phyloP scores from a whole-genome alignment of 1,140 invertebrate genomes.

The Heliothis virescens region DNA sequence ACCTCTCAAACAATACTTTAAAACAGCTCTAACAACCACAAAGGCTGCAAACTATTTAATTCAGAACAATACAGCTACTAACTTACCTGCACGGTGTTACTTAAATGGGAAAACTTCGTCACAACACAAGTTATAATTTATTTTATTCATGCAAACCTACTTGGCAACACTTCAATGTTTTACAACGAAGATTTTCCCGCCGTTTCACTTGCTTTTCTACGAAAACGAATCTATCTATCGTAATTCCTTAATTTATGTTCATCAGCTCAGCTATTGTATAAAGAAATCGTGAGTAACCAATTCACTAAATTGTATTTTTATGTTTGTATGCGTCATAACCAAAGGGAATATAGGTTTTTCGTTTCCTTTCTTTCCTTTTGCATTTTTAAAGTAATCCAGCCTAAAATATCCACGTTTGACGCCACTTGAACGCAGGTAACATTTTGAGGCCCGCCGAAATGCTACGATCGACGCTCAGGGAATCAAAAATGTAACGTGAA shows the following conservation, averaged over 20 bases:
- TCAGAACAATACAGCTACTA: neutral
- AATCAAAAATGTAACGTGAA: slow-evolving; percentile 32
- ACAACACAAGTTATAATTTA: slow-evolving; percentile 19
- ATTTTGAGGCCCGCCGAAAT: slow-evolving; percentile 3
- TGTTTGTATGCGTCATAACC: too few relatives aligned
- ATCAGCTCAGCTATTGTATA: too few relatives aligned
- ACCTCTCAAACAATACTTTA: neutral
- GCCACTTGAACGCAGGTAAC: neutral
- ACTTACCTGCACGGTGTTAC: neutral
- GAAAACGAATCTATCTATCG: too few relatives aligned
- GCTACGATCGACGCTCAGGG: neutral
- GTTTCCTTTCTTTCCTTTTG: too few relatives aligned
- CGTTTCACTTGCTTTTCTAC: too few relatives aligned
- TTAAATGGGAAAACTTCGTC: slow-evolving; percentile 12
- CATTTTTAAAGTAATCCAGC: too few relatives aligned
- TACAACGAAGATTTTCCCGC: too few relatives aligned
- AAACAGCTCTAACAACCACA: neutral
- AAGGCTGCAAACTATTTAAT: neutral
- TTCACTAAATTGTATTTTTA: too few relatives aligned
- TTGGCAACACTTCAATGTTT: neutral
- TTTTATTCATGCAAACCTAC: neutral
- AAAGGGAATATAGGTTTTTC: too few relatives aligned
- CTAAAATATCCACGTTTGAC: neutral
- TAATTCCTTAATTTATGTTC: too few relatives aligned
- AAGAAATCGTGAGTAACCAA: too few relatives aligned